phyloP scores from a whole-genome alignment of 2,113 vertebrate genomes.

The Esox niger region DNA sequence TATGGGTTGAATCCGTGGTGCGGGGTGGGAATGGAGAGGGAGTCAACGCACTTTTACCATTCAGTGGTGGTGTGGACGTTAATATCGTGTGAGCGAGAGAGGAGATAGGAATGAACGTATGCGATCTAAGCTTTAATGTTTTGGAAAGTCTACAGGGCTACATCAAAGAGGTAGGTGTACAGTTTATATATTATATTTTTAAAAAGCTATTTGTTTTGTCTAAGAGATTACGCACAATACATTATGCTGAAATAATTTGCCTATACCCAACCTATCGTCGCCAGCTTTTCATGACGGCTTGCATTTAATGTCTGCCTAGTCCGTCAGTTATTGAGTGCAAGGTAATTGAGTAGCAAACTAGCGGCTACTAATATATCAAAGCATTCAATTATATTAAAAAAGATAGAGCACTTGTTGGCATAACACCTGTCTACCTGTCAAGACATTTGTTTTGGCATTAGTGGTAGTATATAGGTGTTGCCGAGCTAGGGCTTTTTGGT shows the following conservation, averaged over 20 bases:
- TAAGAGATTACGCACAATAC: not conserved
- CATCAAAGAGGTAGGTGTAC: constrained; percentile 3
- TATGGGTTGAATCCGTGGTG: constrained; percentile 25
- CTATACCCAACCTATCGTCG: not conserved
- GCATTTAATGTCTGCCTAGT: not conserved
- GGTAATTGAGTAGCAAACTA: not conserved
- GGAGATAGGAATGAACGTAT: not conserved
- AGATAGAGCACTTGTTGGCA: constrained; percentile 43
- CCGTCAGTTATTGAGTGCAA: not conserved
- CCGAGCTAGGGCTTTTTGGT: constrained; percentile 36
- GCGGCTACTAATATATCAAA: not conserved
- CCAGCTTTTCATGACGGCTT: not conserved
- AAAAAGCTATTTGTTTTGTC: not conserved
- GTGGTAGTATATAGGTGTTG: constrained; percentile 23
- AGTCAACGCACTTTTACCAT: constrained; percentile 3
- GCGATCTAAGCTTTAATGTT: too few relatives aligned
- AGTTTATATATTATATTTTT: not conserved
- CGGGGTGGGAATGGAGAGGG: constrained; percentile 33
- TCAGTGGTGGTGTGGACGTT: constrained; percentile 24
- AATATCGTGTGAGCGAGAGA: not conserved
- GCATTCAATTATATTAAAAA: too few relatives aligned
- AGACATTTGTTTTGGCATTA: not conserved
- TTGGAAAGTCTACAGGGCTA: not conserved
- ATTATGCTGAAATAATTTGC: not conserved
- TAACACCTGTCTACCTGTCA: not conserved